Evolutionary conservation across 2,888 invertebrate genomes (phyloP).

Genomic region (Morinoia aosen): DNA sequence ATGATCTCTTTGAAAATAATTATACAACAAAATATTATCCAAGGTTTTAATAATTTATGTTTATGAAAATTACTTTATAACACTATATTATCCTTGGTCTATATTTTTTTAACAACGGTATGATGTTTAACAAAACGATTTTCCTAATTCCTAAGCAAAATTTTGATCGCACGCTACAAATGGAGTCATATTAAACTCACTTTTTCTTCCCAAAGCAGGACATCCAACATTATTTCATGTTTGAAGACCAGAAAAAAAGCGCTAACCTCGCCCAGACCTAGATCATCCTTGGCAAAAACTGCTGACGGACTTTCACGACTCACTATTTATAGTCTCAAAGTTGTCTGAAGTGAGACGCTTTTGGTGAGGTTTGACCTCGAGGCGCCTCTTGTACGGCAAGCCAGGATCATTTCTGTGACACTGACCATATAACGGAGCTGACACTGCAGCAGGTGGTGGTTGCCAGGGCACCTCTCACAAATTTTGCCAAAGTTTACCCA

Average conservation of each 20-base stretch:
- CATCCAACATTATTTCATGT: neutral
- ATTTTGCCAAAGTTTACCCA: neutral
- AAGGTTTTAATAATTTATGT: no score
- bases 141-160: no score
- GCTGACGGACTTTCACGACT: neutral
- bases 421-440: slow-evolving; percentile 4
- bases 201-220: neutral
- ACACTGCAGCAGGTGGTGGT: neutral
- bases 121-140: no score
- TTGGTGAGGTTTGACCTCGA: neutral
- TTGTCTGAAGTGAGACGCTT: neutral
- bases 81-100: no score
- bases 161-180: no score
- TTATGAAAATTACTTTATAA: no score
- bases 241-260: neutral
- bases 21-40: no score
- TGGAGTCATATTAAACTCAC: neutral
- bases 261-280: neutral
- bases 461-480: neutral
- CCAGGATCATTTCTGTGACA: neutral
- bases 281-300: slow-evolving; percentile 7
- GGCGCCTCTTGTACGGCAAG: neutral
- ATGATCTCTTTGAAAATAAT: neutral
- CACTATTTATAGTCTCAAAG: neutral
- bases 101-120: no score